Evolutionary conservation across 2,888 invertebrate species (phyloP).

Genomic region (Perdita meconis): DNA sequence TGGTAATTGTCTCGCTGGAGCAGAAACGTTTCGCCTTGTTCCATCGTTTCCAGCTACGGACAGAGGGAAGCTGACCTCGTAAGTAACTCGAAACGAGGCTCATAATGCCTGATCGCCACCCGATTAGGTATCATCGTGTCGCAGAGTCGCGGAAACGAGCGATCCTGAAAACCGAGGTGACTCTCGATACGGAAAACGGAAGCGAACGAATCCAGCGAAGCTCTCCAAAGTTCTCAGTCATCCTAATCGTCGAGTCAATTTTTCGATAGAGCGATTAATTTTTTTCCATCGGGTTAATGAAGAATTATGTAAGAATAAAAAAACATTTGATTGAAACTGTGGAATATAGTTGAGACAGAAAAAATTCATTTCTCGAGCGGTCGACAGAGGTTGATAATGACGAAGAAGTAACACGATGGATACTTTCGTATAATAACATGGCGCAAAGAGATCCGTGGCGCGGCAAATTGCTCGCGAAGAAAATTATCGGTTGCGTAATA

Average conservation of each 20-base stretch:
- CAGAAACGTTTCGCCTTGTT: conserved; percentile 52
- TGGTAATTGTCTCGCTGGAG: conserved; percentile 76
- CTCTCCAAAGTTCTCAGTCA: neutral
- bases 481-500: conserved; percentile 29
- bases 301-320: neutral
- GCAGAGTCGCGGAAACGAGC: conserved; percentile 29
- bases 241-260: neutral
- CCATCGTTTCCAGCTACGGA: conserved; percentile 35
- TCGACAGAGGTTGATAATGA: conserved; percentile 26
- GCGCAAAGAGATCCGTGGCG: conserved; percentile 4
- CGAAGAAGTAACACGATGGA: neutral
- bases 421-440: conserved; percentile 23
- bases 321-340: too few species aligned
- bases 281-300: neutral
- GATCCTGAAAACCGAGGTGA: conserved; percentile 20
- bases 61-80: conserved; percentile 51
- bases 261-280: conserved; percentile 39
- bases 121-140: conserved; percentile 50
- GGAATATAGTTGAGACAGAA: too few species aligned
- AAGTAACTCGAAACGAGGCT: conserved; percentile 53
- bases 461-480: conserved; percentile 2
- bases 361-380: conserved; percentile 1
- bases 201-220: neutral
- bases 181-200: conserved; percentile 1
- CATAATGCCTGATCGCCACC: conserved; percentile 57